Evolutionary conservation across 23 tunicate species (phyloP).

Genomic region (Styela plicata): DNA sequence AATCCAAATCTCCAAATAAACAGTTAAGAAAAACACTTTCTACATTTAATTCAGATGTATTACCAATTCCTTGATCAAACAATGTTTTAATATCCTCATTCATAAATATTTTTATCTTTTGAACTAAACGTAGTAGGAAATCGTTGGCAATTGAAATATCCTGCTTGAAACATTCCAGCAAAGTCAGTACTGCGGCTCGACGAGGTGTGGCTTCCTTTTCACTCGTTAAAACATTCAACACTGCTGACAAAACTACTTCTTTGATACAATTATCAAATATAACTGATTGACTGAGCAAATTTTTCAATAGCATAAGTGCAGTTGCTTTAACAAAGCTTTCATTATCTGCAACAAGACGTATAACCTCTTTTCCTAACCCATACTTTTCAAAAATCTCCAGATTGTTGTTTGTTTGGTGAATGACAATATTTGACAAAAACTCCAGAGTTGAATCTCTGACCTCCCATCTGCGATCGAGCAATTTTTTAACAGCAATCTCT

Average conservation of each 20-base stretch:
- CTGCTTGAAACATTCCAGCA: constrained; percentile 8
- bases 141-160: background rate
- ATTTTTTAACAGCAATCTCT: background rate
- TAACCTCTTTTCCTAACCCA: background rate
- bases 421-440: constrained; percentile 11
- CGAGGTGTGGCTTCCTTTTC: constrained; percentile 9
- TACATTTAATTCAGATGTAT: background rate
- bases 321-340: constrained; percentile 13
- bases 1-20: constrained; percentile 19
- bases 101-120: background rate
- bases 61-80: no score
- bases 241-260: background rate
- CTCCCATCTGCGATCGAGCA: constrained; percentile 17
- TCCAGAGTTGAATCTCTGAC: constrained; percentile 20
- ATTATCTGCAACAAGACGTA: background rate
- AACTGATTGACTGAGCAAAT: background rate
- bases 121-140: background rate
- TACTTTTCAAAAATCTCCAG: background rate
- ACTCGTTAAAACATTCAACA: background rate
- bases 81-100: background rate
- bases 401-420: background rate
- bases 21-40: background rate
- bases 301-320: constrained; percentile 9
- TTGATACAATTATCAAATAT: background rate
- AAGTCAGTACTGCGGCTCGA: constrained; percentile 9